Base-by-base conservation (phyloP, 1,140 invertebrate species). In the Thrips palmi region DNA sequence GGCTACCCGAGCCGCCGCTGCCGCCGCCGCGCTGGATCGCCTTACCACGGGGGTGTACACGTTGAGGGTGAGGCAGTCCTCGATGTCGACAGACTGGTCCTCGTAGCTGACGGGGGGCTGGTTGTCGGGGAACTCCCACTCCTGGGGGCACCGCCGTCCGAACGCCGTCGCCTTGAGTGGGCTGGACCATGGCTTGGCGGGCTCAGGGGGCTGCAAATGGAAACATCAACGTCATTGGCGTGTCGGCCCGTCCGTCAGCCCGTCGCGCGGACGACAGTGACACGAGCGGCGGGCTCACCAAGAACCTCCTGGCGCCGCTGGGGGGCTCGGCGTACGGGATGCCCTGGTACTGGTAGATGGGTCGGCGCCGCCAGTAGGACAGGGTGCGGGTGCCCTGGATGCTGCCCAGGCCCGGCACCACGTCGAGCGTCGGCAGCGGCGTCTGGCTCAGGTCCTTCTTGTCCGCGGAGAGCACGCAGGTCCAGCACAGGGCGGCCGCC, bases 251-350 rank as follows among this genome's bases (percentile, higher is more conserved):
- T 33, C n/a, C 25, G 12, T 33, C 12, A 14, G 7, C 14, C 20
- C 14, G 7, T 10, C 18, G 7, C n/a, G 31, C 14, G 31, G 31
- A 7, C n/a, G 25, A 33, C 10, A 7, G 7, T 33, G n/a, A 8
- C n/a, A 29, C 10, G 8, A 20, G 14, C 21, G 4, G 33, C 11
- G 8, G 30, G 14, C 20, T 39, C 40, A 57, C 56, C 45, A 48
- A 47, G 38, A 63, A 62, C 11, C 60, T 42, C 10, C 55, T 44
- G 7, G 47, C 29, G 10, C 52, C 55, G 7, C 57, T 34, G 4
- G 60, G 60, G 11, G 60, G 51, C 33, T 52, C 42, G 10, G 60
- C 60, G 41, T 54, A 63, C 1, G 60, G 60, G 31, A 63, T 55
- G 11, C 58, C 58, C 14, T 55, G 48, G 41, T 58, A 63, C 27